Evolutionary conservation across 2,113 vertebrate genomes (phyloP), one percentile per base, ranked within the genome.

Genomic region (Spea multiplicata): DNA sequence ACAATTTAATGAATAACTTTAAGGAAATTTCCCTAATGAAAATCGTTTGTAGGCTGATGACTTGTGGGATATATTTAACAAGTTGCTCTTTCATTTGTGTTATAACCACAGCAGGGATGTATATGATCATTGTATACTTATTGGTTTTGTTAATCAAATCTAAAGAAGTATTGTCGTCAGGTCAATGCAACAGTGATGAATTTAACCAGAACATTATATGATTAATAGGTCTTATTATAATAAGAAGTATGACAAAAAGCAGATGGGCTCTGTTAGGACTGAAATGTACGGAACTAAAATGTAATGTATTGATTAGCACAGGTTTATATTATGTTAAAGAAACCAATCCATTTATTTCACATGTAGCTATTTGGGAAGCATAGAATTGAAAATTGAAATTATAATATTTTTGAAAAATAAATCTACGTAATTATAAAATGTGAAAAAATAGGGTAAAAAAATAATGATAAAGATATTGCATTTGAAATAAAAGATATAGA

Each of bases 1-100:
- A 71, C 71, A 68, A 74, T 80, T 68, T 74, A 80, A 68, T 80
- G 71, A 80, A 80, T 68, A 68, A 55, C 52, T 80, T 74, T 74
- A 59, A 12, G 9, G 71, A 74, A 78, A 68, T 68, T 74, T 74
- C 71, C 78, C 78, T 74, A 68, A 80, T 73, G 71, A 68, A 69
- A 80, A 80, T 45, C 48, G 50, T 80, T 68, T n/a, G 64, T 59
- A 61, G 17, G 44, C 64, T 50, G 71, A 74, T 61, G 78, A 61
- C 71, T 80, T 68, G 16, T 7, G 71, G 77, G 77, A 79, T 44
- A 44, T 49, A 53, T 44, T 66, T 30, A 57, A 80, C 77, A 73
- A 67, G 9, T 4, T 59, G 4, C 8, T 57, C 71, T 50, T 74
- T 61, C 57, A 48, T 59, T 44, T 62, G 2, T 16, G 9, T 49